Base-by-base conservation (phyloP, 1,140 invertebrate species). In the Dufourea novaeangliae region DNA sequence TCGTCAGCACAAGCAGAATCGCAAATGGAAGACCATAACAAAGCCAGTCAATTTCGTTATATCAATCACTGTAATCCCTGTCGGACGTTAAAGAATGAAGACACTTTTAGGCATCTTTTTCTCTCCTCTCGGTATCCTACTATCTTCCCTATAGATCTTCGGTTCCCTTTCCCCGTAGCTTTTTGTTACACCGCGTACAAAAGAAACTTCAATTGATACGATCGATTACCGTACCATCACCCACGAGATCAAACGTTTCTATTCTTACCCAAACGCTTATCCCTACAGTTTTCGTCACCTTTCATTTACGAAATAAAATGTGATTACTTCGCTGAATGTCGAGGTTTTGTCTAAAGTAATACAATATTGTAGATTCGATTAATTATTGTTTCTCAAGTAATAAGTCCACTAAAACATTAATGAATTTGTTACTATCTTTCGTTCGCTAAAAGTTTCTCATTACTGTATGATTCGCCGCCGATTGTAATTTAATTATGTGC, bases 1-100 rank as follows among this genome's bases (percentile, higher is more conserved):
- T 37, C 1, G 2, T 2, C 32, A 39, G 37, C 5, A 27, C 14
- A 29, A 56, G 3, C 11, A 39, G 39, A 4, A 20, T 44, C 8
- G 27, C 11, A 64, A 46, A 46, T 29, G 27, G 11, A 63, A 10
- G 14, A 6, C 22, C 14, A 63, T 52, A 22, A 41, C 62, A n/a
- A 14, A 64, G 25, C 17, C 20, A 25, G n/a, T 46, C 39, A 12
- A 62, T 62, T 50, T 71, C 22, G 22, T 34, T 37, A 25, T 61
- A 63, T 73, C 44, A 22, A 39, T 63, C 70, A 64, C 29, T 10
- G n/a, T 73, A 39, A 73, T 73, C 59, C 59, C 10, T 27, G 20
- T 29, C 25, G 44, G 59, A 63, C 70, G 44, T 73, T 73, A 64
- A 69, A 46, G 22, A 22, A 66, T 66, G 41, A 80, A 70, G 20